Percentiles rank a stretch among this genome's conserved stretches.
phyloP scores from a whole-genome alignment of 2,888 invertebrate genomes.

The Parnassius glacialis region DNA sequence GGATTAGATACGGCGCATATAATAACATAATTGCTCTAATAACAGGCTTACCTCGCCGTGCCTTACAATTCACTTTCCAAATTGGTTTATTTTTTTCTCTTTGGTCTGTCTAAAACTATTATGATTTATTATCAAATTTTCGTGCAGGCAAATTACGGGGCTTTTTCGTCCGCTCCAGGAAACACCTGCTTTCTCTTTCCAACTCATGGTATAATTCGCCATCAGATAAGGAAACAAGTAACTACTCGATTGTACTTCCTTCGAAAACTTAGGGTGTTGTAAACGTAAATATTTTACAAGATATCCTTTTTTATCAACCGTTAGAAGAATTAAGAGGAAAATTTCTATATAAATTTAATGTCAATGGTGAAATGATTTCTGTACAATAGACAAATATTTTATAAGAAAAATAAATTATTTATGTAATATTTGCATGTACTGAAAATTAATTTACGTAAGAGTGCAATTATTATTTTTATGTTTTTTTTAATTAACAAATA shows the following conservation, averaged over 20 bases:
- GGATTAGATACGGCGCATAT: slow-evolving; percentile 80
- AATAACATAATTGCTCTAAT: slow-evolving; percentile 81
- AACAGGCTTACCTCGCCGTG: slow-evolving; percentile 73
- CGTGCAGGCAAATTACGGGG: slow-evolving; percentile 78
- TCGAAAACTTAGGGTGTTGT: slow-evolving; percentile 61
- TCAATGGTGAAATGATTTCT: too few species aligned
- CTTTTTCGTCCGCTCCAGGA: slow-evolving; percentile 60
- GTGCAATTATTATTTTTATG: too few species aligned
- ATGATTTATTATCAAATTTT: slow-evolving; percentile 81
- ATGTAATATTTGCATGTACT: too few species aligned
- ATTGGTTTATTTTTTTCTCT: slow-evolving; percentile 76
- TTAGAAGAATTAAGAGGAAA: slow-evolving; percentile 38
- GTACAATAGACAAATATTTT: too few species aligned
- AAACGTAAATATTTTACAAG: slow-evolving; percentile 68
- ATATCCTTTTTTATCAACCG: slow-evolving; percentile 63
- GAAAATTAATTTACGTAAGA: too few species aligned
- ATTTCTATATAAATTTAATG: too few species aligned
- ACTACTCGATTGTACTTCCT: slow-evolving; percentile 58
- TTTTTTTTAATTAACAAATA: too few species aligned
- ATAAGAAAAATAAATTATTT: too few species aligned
- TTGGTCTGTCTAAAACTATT: slow-evolving; percentile 77
- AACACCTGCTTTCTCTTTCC: slow-evolving; percentile 57
- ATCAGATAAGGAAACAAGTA: slow-evolving; percentile 56
- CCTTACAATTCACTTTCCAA: slow-evolving; percentile 81
- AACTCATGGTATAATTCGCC: slow-evolving; percentile 36